Evolutionary conservation across 2,888 invertebrate species (phyloP).

Genomic region (Drosophila ezoana): DNA sequence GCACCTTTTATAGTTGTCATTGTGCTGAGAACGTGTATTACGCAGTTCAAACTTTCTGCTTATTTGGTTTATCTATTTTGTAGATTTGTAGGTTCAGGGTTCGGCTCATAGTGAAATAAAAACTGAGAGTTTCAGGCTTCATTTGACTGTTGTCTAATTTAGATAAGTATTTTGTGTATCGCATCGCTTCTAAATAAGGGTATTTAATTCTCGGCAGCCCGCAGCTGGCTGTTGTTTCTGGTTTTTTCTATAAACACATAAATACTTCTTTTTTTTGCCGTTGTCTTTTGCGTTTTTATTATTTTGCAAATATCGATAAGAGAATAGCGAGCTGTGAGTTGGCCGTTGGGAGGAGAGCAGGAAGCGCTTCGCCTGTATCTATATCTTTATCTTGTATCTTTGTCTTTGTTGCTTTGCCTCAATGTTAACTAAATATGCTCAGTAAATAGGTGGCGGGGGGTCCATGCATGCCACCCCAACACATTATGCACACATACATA

Average conservation of each 20-base stretch:
- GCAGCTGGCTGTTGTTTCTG: too few relatives aligned
- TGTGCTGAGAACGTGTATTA: too few relatives aligned
- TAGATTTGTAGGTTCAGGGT: too few relatives aligned
- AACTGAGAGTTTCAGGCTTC: too few relatives aligned
- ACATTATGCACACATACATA: slow-evolving; percentile 17
- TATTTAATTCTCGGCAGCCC: not conserved
- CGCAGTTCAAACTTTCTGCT: too few relatives aligned
- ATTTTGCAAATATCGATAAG: slow-evolving; percentile 77
- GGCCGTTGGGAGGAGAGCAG: too few relatives aligned
- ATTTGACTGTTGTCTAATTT: too few relatives aligned
- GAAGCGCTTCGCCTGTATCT: slow-evolving; percentile 2
- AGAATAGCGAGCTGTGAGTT: slow-evolving; percentile 3
- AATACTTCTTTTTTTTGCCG: slow-evolving; percentile 22
- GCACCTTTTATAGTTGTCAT: too few relatives aligned
- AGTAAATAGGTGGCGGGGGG: slow-evolving; percentile 56
- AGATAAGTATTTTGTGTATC: too few relatives aligned
- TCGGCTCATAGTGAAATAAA: too few relatives aligned
- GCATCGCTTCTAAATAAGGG: not conserved
- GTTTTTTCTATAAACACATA: slow-evolving; percentile 1
- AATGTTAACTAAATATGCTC: slow-evolving; percentile 71
- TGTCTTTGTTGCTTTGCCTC: slow-evolving; percentile 16
- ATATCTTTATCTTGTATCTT: slow-evolving; percentile 21
- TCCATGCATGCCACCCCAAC: not conserved
- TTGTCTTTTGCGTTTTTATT: slow-evolving; percentile 66
- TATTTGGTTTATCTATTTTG: too few relatives aligned